These are phyloP conservation scores for Cyrtorhinus lividipennis DNA, from an alignment of 1,140 invertebrate species.

Conservation along the genomic window DNA sequence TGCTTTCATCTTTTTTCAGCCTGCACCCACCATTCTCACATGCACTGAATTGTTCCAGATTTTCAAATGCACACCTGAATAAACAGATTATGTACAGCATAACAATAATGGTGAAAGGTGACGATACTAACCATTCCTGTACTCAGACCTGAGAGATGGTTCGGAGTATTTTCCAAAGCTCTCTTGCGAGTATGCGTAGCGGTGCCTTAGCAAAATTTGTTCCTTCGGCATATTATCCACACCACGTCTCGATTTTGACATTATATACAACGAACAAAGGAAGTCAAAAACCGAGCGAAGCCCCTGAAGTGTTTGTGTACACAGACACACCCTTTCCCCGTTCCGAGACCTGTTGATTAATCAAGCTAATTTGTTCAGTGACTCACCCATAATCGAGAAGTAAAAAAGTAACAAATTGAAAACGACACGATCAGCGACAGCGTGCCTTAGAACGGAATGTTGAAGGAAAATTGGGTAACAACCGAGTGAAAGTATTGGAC, in stretches of 20 bases:
- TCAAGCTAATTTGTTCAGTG: slow-evolving; percentile 5
- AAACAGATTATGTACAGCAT: too few relatives aligned
- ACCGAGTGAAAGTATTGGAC: not conserved
- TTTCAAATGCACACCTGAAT: too few relatives aligned
- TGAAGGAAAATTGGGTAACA: not conserved
- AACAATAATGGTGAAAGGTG: not conserved
- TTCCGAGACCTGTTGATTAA: not conserved
- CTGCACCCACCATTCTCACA: too few relatives aligned
- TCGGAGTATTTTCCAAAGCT: slow-evolving; percentile 13
- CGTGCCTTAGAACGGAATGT: not conserved
- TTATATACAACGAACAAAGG: not conserved
- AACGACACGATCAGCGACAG: not conserved
- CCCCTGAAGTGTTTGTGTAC: not conserved
- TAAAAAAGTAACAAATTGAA: not conserved
- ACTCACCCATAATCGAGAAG: slow-evolving; percentile 5
- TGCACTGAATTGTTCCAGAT: too few relatives aligned
- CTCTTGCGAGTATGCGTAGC: slow-evolving; percentile 13
- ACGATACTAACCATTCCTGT: slow-evolving; percentile 13
- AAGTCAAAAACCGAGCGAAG: not conserved
- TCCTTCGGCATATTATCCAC: slow-evolving; percentile 12
- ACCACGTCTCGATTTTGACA: not conserved
- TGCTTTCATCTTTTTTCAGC: too few relatives aligned
- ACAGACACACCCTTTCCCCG: slow-evolving; percentile 3
- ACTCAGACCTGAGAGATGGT: slow-evolving; percentile 11
- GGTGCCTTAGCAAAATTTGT: slow-evolving; percentile 9